Conservation (phyloP, 2,113 vertebrate genomes). For the Mormoops blainvillei region DNA sequence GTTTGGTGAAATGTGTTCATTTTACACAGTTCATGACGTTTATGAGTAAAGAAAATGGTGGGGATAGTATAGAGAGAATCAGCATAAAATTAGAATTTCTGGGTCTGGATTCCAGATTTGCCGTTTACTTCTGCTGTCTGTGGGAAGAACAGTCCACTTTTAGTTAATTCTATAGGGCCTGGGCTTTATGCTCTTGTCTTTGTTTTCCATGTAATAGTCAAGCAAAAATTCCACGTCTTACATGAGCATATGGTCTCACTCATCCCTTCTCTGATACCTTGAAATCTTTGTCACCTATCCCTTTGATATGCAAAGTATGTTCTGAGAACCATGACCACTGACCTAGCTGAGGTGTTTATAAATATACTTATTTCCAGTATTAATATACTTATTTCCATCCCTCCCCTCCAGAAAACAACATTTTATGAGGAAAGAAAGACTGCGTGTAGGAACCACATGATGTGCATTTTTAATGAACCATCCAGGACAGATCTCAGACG, state of each 20-base stretch:
- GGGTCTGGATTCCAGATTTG: neutral
- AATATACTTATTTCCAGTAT: neutral
- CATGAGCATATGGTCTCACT: neutral
- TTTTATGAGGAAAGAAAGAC: neutral
- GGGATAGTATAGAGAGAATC: neutral
- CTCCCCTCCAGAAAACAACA: neutral
- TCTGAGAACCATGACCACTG: neutral
- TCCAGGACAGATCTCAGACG: neutral
- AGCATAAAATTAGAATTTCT: neutral
- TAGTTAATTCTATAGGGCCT: neutral
- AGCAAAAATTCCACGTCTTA: neutral
- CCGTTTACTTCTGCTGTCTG: neutral
- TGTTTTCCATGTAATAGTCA: neutral
- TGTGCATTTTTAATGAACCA: neutral
- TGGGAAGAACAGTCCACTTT: neutral
- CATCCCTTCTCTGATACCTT: neutral
- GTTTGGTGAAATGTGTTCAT: neutral
- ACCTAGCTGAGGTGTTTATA: neutral
- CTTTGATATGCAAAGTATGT: neutral
- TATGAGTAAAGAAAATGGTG: neutral
- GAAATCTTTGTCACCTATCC: neutral
- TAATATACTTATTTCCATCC: neutral
- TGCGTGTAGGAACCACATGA: neutral
- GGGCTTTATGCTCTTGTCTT: neutral
- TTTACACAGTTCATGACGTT: neutral